Evolutionary conservation across 2,888 invertebrate species (phyloP), one percentile per base, ranked within the genome.

Genomic region (Physocephala rufipes): DNA sequence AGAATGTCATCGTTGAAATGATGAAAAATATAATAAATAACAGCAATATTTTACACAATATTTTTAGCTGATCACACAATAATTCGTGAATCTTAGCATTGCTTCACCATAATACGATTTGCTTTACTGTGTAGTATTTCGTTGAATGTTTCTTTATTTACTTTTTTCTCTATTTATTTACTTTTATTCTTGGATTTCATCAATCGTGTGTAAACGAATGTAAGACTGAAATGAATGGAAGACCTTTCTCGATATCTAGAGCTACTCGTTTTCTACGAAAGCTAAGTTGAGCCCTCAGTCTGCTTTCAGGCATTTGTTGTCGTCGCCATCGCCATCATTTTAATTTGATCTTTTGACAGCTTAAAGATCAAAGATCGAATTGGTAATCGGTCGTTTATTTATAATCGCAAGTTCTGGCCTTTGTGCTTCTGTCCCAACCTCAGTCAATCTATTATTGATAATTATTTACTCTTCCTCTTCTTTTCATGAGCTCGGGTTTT

Each of bases 291-390:
- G 45, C 47, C 45, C 21, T n/a, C n/a, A n/a, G 59, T 28, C 28
- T 24, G 19, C 3, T 43, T 36, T 36, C 36, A 36, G 36, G 36
- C 36, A 36, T n/a, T n/a, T n/a, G n/a, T n/a, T n/a, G 36, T 36
- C 36, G 36, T 7, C 36, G 36, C 4, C 36, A 9, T 36, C 36
- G 36, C 36, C 36, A 9, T 76, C 75, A 78, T 67, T 36, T 77
- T 76, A 78, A 78, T 78, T 77, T 82, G 81, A 82, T 81, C 80
- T 79, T 78, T 81, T 82, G 82, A 81, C 80, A 80, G 79, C 76
- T 76, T 49, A 74, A 75, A 79, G 81, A 82, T 82, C 81, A 81
- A 81, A 82, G 83, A 82, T 82, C 83, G 80, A 78, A 76, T 76
- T 77, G 74, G 77, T 78, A 81, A 79, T 79, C 81, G 77, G 76